phyloP scores from a whole-genome alignment of 1,140 invertebrate genomes.

The Matsumurasca onukii region DNA sequence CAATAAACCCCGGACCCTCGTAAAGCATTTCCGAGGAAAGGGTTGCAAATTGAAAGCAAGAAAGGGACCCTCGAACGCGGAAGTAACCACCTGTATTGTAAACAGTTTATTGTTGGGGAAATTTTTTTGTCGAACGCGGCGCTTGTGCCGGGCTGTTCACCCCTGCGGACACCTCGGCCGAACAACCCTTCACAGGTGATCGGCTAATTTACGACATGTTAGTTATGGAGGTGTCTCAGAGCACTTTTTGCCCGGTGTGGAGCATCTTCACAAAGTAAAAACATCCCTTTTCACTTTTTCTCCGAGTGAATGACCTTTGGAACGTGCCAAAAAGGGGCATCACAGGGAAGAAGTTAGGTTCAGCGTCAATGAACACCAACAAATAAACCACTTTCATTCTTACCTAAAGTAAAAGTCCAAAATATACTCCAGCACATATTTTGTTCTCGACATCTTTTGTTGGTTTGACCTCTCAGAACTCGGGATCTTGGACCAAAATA shows the following conservation, averaged over 20 bases:
- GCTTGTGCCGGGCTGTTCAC: not conserved
- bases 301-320: not conserved
- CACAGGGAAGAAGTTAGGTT: too few relatives aligned
- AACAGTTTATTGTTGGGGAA: constrained; percentile 23
- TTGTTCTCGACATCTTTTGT: too few relatives aligned
- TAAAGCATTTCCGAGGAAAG: constrained; percentile 24
- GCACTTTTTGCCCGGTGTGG: too few relatives aligned
- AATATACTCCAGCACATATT: too few relatives aligned
- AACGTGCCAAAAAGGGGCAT: constrained; percentile 10
- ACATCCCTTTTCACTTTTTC: not conserved
- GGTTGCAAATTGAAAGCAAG: constrained; percentile 27
- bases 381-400: too few relatives aligned
- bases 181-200: constrained; percentile 7
- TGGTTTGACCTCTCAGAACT: too few relatives aligned
- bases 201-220: constrained; percentile 16
- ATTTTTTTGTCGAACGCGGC: constrained; percentile 10
- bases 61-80: constrained; percentile 17
- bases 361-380: too few relatives aligned
- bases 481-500: too few relatives aligned
- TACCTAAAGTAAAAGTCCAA: too few relatives aligned
- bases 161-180: not conserved
- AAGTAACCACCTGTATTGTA: constrained; percentile 25
- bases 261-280: not conserved
- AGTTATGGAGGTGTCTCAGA: too few relatives aligned
- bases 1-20: constrained; percentile 10